Evolutionary conservation across 2,113 vertebrate genomes (phyloP), one percentile per base, ranked within the genome.

Genomic region (Heterocephalus glaber): DNA sequence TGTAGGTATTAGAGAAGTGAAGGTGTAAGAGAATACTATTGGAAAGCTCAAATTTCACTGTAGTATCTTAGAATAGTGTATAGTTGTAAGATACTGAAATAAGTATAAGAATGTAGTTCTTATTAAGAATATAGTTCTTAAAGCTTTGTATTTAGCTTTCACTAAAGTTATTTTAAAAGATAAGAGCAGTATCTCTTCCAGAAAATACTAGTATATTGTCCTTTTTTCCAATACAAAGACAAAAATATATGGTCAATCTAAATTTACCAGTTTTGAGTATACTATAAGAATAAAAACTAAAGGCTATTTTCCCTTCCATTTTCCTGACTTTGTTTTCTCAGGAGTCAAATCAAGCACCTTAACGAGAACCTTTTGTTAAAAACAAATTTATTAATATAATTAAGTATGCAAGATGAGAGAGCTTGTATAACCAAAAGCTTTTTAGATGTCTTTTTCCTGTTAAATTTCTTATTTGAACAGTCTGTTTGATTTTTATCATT

Each of bases 281-380:
- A 81, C 49, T 92, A 66, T 77, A 92, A 94, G 87, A 58, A 82
- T 44, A 86, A 95, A 94, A 94, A 92, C 44, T 56, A 84, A 86
- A 94, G 49, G 24, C 2, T 19, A 61, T 83, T 90, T 96, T 93
- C 28, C 80, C 76, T 88, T 66, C 47, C 35, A 66, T 72, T 94
- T 79, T 95, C 6, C 7, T 79, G 76, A 33, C 63, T 83, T 28
- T 54, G 76, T 35, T 86, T 89, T 86, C 58, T 95, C 89, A 17
- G 74, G 89, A 95, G 86, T 92, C 61, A 96, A 94, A 96, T 95
- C 16, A 52, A 90, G 54, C 47, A 94, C 33, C 61, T 92, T 96
- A 89, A 82, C 77, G 35, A 72, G 61, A 5, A 87, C 12, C 22
- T 89, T 88, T 82, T 97, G 44, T 84, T 91, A 85, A 74, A 80